Evolutionary conservation across 2,113 vertebrate genomes (phyloP).

Genomic region (Pelusios castaneus): DNA sequence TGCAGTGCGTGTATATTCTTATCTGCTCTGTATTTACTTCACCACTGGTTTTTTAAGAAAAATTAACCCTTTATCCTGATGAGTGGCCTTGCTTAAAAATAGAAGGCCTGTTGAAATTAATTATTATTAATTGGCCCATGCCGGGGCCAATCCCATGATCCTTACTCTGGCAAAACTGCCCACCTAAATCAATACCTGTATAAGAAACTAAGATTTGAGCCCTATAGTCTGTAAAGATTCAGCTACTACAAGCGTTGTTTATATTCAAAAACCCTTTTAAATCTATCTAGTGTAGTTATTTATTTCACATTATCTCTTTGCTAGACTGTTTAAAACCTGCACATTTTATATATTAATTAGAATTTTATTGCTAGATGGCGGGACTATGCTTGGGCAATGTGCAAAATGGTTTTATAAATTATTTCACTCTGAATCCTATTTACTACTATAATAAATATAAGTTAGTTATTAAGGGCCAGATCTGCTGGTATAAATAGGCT

Average conservation of each 20-base stretch:
- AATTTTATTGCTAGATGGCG: not conserved
- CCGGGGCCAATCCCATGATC: rapidly evolving
- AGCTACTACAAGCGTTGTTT: not conserved
- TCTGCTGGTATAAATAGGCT: not conserved
- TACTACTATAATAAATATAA: slow-evolving; percentile 3
- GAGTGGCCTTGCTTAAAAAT: rapidly evolving
- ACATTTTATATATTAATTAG: not conserved
- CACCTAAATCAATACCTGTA: not conserved
- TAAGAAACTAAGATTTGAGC: not conserved
- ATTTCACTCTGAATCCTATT: not conserved
- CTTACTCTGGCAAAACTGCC: not conserved
- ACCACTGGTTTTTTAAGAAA: not conserved
- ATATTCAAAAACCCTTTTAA: not conserved
- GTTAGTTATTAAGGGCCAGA: not conserved
- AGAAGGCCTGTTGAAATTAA: not conserved
- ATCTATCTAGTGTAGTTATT: not conserved
- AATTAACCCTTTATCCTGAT: rapidly evolving
- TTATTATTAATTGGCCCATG: not conserved
- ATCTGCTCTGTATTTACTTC: not conserved
- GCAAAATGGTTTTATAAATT: not conserved
- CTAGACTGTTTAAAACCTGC: not conserved
- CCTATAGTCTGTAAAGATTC: not conserved
- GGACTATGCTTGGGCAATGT: not conserved
- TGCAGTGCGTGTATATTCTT: not conserved
- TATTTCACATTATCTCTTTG: not conserved